These are phyloP conservation scores for Onychomys leucogaster DNA, from an alignment of 2,797 vertebrate genomes.

Conservation along the genomic window DNA sequence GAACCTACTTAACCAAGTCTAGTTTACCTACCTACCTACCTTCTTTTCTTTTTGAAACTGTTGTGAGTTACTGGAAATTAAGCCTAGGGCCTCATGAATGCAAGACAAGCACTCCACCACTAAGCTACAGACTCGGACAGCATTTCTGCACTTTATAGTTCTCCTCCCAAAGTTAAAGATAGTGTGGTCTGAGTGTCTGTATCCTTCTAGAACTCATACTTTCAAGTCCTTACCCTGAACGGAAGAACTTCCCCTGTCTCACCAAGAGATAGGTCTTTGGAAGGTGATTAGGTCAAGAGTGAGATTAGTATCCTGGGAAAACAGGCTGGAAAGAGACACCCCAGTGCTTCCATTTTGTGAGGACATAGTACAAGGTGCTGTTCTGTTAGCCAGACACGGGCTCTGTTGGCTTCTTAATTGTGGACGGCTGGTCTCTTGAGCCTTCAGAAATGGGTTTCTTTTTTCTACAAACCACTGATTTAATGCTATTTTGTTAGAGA, in stretches of 20 bases:
- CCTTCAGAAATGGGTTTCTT: background rate
- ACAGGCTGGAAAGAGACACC: background rate
- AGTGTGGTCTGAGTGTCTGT: background rate
- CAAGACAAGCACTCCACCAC: background rate
- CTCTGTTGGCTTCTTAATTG: background rate
- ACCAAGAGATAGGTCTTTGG: background rate
- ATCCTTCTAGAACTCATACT: background rate
- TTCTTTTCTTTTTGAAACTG: background rate
- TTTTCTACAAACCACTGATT: background rate
- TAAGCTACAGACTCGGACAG: background rate
- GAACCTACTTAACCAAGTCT: background rate
- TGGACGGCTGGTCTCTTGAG: background rate
- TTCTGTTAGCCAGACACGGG: background rate
- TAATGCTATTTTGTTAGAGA: background rate
- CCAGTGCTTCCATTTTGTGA: background rate
- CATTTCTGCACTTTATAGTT: background rate
- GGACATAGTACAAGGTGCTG: background rate
- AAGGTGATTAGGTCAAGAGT: background rate
- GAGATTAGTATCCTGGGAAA: background rate
- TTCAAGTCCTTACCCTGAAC: background rate
- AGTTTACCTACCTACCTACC: background rate
- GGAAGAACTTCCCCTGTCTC: too few relatives aligned
- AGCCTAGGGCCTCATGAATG: background rate
- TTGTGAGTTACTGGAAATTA: background rate
- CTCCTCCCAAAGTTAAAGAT: conserved; percentile 5